phyloP scores from a whole-genome alignment of 2,888 invertebrate species.

The Rhorus exstirpatorius region DNA sequence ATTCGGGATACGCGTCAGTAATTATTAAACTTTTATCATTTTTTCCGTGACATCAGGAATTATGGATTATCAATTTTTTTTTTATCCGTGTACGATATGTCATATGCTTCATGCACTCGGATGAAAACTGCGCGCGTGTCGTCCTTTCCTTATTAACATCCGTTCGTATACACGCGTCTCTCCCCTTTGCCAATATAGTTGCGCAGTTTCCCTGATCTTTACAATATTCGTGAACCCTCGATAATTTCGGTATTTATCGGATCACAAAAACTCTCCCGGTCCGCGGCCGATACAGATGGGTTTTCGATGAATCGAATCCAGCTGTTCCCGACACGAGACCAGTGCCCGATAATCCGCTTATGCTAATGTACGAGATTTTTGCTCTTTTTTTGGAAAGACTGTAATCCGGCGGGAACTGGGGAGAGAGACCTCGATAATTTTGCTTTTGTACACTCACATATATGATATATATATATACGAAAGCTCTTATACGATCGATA shows the following conservation, averaged over 20 bases:
- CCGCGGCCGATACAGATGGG: constrained; percentile 79
- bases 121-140: constrained; percentile 45
- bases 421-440: constrained; percentile 78
- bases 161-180: not conserved
- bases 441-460: constrained; percentile 67
- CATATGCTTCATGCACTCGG: not conserved
- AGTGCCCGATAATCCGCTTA: constrained; percentile 82
- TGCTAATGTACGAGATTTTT: constrained; percentile 82
- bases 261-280: constrained; percentile 80
- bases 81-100: no score
- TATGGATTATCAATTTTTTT: no score
- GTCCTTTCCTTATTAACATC: constrained; percentile 35
- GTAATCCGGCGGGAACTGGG: constrained; percentile 65
- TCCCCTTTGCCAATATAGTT: constrained; percentile 28
- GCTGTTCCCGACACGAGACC: constrained; percentile 76
- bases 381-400: constrained; percentile 82
- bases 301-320: constrained; percentile 83
- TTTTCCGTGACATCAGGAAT: no score
- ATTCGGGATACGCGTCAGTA: no score
- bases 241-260: constrained; percentile 85
- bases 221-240: constrained; percentile 68
- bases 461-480: constrained; percentile 5
- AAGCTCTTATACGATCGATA: constrained; percentile 54
- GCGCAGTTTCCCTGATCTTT: constrained; percentile 56
- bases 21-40: no score